Evolutionary conservation across 92 coral and sea anemone species (phyloP).

Genomic region (Heliopora coerulea): DNA sequence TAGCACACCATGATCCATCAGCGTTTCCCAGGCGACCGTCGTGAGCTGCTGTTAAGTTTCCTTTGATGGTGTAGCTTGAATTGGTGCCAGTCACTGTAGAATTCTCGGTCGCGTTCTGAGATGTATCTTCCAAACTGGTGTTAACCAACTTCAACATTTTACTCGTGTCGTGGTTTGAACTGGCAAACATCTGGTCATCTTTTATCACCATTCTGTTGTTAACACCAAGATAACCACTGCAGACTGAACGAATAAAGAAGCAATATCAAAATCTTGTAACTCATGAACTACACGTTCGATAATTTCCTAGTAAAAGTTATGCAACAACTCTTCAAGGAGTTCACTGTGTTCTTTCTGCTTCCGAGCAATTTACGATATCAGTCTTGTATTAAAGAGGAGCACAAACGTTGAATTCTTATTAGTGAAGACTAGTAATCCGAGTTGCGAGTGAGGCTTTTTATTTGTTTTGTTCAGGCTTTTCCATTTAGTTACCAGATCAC

Average conservation of each 20-base stretch:
- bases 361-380: too few relatives aligned
- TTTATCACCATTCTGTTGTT: conserved; percentile 55
- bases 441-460: too few relatives aligned
- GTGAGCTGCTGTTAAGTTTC: conserved; percentile 52
- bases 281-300: neutral
- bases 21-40: conserved; percentile 80
- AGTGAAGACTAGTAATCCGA: too few relatives aligned
- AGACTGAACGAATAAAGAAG: conserved; percentile 51
- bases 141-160: conserved; percentile 44
- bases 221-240: conserved; percentile 77
- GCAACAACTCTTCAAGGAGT: too few relatives aligned
- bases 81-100: neutral
- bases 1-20: conserved; percentile 82
- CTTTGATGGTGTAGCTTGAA: conserved; percentile 23
- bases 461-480: too few relatives aligned
- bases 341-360: too few relatives aligned
- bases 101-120: neutral
- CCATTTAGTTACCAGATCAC: too few relatives aligned
- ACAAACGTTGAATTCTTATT: too few relatives aligned
- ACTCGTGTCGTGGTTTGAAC: conserved; percentile 59
- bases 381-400: too few relatives aligned
- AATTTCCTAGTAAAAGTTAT: too few relatives aligned
- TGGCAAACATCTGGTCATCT: conserved; percentile 82
- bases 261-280: neutral
- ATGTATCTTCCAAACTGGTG: neutral